Evolutionary conservation across 2,113 vertebrate species (phyloP).

Genomic region (Pica pica): DNA sequence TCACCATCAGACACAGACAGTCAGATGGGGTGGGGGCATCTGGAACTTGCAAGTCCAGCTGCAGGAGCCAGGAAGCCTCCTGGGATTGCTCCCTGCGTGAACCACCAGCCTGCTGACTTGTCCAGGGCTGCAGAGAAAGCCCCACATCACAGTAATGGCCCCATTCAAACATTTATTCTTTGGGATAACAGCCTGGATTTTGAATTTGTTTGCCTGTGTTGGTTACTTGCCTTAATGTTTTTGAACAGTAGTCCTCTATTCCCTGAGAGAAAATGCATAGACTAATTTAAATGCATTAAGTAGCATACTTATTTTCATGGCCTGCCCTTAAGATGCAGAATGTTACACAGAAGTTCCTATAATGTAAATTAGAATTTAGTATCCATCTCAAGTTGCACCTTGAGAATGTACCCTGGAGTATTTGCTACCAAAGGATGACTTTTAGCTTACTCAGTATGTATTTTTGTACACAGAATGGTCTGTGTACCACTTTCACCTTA

Average conservation of each 20-base stretch:
- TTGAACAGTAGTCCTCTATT: background rate
- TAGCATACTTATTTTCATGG: background rate
- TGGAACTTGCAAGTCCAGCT: background rate
- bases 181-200: background rate
- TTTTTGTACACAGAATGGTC: background rate
- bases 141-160: background rate
- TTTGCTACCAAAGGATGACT: background rate
- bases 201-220: background rate
- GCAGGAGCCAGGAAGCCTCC: background rate
- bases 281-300: constrained; percentile 51
- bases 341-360: background rate
- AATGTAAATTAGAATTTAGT: constrained; percentile 41
- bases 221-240: background rate
- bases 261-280: constrained; percentile 27
- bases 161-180: background rate
- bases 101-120: background rate
- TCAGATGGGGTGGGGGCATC: background rate
- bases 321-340: background rate
- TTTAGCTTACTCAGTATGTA: background rate
- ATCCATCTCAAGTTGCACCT: background rate
- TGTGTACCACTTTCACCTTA: background rate
- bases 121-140: background rate
- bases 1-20: accelerated
- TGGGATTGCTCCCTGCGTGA: accelerated
- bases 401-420: background rate